A percentile compares a stretch with the other conserved stretches of the same genome.
These are phyloP conservation scores for Hermetia illucens DNA, from an alignment of 1,140 invertebrate genomes.

Conservation along the genomic window DNA sequence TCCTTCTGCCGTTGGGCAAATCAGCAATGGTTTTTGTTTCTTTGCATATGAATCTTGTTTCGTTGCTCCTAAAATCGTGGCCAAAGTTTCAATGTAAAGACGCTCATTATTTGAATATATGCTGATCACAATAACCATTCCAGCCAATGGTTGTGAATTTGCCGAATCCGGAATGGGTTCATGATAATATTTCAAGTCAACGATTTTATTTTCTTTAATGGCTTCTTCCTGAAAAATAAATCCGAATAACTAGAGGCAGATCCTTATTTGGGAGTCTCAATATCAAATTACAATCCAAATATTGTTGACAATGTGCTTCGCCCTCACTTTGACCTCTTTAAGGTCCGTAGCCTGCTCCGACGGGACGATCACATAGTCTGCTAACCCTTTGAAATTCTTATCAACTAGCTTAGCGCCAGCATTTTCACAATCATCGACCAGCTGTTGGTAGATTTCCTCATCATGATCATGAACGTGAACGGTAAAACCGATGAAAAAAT, in stretches of 20 bases:
- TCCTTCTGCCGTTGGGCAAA: slow-evolving; percentile 55
- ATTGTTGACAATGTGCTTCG: slow-evolving; percentile 39
- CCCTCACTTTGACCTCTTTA: slow-evolving; percentile 24
- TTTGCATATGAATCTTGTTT: slow-evolving; percentile 40
- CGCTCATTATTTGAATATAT: slow-evolving; percentile 56
- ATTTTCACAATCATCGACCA: slow-evolving; percentile 28
- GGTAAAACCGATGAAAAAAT: slow-evolving; percentile 30
- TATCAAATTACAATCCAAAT: slow-evolving; percentile 36
- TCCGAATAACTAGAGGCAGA: slow-evolving; percentile 7
- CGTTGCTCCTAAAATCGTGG: slow-evolving; percentile 51
- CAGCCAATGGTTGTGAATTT: slow-evolving; percentile 40
- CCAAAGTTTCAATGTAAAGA: slow-evolving; percentile 50
- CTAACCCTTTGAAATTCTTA: slow-evolving; percentile 30
- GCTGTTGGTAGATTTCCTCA: slow-evolving; percentile 25
- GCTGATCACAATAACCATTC: slow-evolving; percentile 63
- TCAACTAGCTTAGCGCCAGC: slow-evolving; percentile 35
- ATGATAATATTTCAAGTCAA: slow-evolving; percentile 48
- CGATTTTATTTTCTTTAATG: slow-evolving; percentile 38
- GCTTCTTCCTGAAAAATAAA: slow-evolving; percentile 37
- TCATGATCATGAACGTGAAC: slow-evolving; percentile 32
- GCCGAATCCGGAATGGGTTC: slow-evolving; percentile 35
- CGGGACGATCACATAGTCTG: slow-evolving; percentile 44
- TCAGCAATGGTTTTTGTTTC: slow-evolving; percentile 37
- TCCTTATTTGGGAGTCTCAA: slow-evolving; percentile 4
- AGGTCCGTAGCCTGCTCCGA: slow-evolving; percentile 19